Conservation (phyloP, 1,140 invertebrate species). For the Glossosoma conforme region DNA sequence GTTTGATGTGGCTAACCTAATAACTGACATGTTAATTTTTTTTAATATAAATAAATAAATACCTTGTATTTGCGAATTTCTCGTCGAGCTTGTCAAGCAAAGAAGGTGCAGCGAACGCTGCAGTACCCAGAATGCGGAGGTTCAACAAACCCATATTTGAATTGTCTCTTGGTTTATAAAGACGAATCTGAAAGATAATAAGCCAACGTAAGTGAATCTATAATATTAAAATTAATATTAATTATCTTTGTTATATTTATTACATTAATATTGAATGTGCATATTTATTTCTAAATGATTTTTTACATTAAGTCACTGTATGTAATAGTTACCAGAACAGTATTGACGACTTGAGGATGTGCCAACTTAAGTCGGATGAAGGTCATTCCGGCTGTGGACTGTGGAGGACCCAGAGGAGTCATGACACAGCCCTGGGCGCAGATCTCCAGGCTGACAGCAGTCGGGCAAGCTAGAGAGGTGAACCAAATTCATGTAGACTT, state of each 20-base stretch:
- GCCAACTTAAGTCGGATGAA: slow-evolving; percentile 78
- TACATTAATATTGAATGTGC: neutral
- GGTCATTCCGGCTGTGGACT: slow-evolving; percentile 78
- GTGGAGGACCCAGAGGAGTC: slow-evolving; percentile 51
- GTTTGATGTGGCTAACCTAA: too few relatives aligned
- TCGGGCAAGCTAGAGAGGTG: slow-evolving; percentile 71
- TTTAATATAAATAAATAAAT: too few relatives aligned
- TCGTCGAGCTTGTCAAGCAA: slow-evolving; percentile 23
- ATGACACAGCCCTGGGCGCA: slow-evolving; percentile 54
- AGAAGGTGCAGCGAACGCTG: slow-evolving; percentile 47
- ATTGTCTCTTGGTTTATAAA: slow-evolving; percentile 81
- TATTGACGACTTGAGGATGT: slow-evolving; percentile 72
- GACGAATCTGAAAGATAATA: slow-evolving; percentile 45
- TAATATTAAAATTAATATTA: slow-evolving; percentile 3
- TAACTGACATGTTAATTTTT: too few relatives aligned
- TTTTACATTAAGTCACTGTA: too few relatives aligned
- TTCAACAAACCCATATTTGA: slow-evolving; percentile 84
- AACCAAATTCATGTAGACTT: slow-evolving; percentile 9
- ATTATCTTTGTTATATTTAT: neutral
- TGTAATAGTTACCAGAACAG: slow-evolving; percentile 39
- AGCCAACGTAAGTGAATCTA: too few relatives aligned
- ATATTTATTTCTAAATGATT: too few relatives aligned
- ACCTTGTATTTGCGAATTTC: slow-evolving; percentile 26
- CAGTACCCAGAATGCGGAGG: slow-evolving; percentile 77
- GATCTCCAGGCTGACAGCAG: slow-evolving; percentile 81